Evolutionary conservation across 2,113 vertebrate genomes (phyloP), one percentile per base, ranked within the genome.

Genomic region (Tenebrosternarchus preto): DNA sequence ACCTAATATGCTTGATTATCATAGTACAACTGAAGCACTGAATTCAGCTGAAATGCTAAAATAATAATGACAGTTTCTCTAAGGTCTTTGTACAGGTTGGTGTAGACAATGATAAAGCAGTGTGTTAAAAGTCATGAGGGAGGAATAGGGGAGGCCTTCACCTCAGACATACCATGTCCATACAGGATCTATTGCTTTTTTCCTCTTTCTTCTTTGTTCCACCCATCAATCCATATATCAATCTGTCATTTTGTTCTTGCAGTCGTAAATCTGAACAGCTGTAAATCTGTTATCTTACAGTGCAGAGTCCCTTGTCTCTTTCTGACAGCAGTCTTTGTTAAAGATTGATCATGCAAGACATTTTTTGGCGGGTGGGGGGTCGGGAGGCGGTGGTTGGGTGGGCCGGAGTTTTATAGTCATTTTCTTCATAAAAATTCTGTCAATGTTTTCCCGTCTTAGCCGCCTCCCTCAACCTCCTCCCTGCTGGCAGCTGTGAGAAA

Each of bases 301-400:
- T 31, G 73, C 29, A 72, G 60, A 81, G 83, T 16, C 66, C 85
- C 81, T 73, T 80, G 71, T 39, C 73, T 87, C 84, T 87, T 33
- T 80, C 71, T 85, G 66, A 24, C 59, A 50, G 43, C 43, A 50
- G 43, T 50, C 12, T 50, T 50, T 50, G 43, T 50, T 50, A 50
- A 50, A 50, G 43, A 50, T 50, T 50, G 43, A 50, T 50, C 43
- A 50, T 15, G 3, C 43, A 50, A 50, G 43, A 50, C 43, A 50
- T 15, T 36, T 36, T 36, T 36, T 36, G 33, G 33, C 6, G 33
- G 33, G 33, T 2, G 33, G 3, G 6, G 33, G 33, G 33, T 4
- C 6, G 33, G 33, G 33, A 6, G 33, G 33, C 6, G 33, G 33
- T n/a, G n/a, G n/a, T n/a, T n/a, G n/a, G n/a, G 36, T 5, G 39